Base-by-base conservation (phyloP, 2,113 vertebrate genomes). In the Salminus brasiliensis region DNA sequence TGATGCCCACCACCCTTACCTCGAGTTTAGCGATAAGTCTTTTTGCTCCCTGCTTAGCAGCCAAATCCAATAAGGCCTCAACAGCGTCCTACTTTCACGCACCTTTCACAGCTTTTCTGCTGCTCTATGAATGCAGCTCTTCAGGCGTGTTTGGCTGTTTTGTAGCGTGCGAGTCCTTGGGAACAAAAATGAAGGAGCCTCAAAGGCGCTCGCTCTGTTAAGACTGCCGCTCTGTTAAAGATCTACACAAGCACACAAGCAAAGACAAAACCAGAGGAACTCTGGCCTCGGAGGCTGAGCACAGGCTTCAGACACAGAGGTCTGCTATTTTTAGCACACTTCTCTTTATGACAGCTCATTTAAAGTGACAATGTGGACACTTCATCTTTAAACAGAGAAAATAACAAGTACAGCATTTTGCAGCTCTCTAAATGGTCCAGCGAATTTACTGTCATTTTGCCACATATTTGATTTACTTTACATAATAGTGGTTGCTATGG, bases 1-100 rank as follows among this genome's bases (percentile, higher is more conserved):
- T 85, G 72, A 84, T 84, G 72, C 32, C 43, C 15, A 57, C 52
- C 45, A 21, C 66, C 55, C 57, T 72, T 77, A 80, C 81, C 76
- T 76, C 67, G 67, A 77, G 76, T 57, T 9, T 30, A 32, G 63
- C 25, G 52, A 78, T 29, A 39, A 79, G 59, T 66, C 74, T 75
- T 79, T 79, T 76, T 32, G 65, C 79, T 72, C 69, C 55, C 13
- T 72, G 16, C 36, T 70, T 65, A 47, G 67, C 72, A 59, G 59
- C 34, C 47, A 74, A 70, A 79, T 83, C 57, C 71, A 60, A 63
- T 52, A 63, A 67, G 6, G 59, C 45, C 68, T 23, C 18, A 76
- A 77, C 32, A 60, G 65, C 57, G 34, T 66, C 55, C 30, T 57
- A 32, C 65, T 59, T 69, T 69, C 16, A 32, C 29, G 36, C 52